Evolutionary conservation across 2,888 invertebrate genomes (phyloP).

Genomic region (Hemaris fuciformis): DNA sequence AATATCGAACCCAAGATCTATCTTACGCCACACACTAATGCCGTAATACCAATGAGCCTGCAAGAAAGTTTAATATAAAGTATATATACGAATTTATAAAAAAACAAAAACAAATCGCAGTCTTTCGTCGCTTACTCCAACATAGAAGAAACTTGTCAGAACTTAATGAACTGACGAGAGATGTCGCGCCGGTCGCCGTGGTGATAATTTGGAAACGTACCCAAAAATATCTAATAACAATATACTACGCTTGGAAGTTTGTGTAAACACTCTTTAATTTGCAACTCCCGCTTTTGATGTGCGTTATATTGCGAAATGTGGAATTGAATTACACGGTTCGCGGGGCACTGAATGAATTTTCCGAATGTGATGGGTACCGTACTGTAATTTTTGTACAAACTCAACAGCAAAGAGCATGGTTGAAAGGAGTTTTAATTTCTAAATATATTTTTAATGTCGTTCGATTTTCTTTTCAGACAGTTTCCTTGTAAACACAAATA

Average conservation of each 20-base stretch:
- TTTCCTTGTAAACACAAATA: too few relatives aligned
- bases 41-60: too few relatives aligned
- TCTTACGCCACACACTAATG: too few relatives aligned
- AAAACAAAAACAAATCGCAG: constrained; percentile 10
- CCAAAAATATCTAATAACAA: constrained; percentile 18
- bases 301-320: constrained; percentile 1
- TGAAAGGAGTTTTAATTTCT: neutral
- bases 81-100: too few relatives aligned
- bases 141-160: constrained; percentile 43
- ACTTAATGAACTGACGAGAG: constrained; percentile 70
- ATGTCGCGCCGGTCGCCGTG: constrained; percentile 58
- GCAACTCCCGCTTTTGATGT: neutral
- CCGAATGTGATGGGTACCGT: neutral
- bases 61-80: too few relatives aligned
- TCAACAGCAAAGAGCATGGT: neutral
- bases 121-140: constrained; percentile 27
- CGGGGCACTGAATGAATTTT: neutral
- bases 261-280: neutral
- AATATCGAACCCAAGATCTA: too few relatives aligned
- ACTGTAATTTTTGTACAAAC: neutral
- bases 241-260: constrained; percentile 8
- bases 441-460: neutral
- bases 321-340: neutral
- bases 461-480: neutral
- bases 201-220: constrained; percentile 48